Conservation (phyloP, 2,113 vertebrate genomes). For the Cathartes aura region DNA sequence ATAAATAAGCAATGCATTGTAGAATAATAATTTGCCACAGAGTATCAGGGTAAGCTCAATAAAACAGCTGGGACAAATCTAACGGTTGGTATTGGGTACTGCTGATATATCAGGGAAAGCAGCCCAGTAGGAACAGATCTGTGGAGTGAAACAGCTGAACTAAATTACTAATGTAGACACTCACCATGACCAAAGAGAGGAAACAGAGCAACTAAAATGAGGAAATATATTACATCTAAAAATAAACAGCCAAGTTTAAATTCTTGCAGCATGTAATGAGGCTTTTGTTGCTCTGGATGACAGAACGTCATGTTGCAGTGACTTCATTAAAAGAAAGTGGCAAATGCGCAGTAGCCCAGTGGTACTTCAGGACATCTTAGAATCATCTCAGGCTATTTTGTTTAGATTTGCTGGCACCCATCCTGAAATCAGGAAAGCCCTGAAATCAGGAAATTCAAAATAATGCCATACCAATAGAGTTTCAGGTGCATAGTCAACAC, state of each 20-base stretch:
- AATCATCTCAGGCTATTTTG: neutral
- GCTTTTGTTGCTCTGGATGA: neutral
- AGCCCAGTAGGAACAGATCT: neutral
- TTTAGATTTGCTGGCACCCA: neutral
- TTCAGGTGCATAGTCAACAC: neutral
- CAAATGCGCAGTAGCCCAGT: neutral
- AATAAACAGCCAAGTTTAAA: neutral
- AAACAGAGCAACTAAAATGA: neutral
- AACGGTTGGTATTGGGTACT: neutral
- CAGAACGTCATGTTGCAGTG: neutral
- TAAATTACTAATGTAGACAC: neutral
- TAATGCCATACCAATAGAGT: neutral
- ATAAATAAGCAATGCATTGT: constrained; percentile 12
- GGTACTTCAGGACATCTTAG: neutral
- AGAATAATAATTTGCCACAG: constrained; percentile 34
- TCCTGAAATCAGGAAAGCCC: neutral
- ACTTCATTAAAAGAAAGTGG: neutral
- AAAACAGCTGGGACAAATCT: constrained; percentile 6
- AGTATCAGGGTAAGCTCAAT: constrained; percentile 1
- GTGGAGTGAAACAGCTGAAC: neutral
- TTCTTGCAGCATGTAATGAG: neutral
- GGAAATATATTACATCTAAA: neutral
- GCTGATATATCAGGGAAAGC: neutral
- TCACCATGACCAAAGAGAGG: neutral
- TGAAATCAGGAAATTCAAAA: neutral